Evolutionary conservation across 2,888 invertebrate genomes (phyloP).

Genomic region (Acronicta leporina): DNA sequence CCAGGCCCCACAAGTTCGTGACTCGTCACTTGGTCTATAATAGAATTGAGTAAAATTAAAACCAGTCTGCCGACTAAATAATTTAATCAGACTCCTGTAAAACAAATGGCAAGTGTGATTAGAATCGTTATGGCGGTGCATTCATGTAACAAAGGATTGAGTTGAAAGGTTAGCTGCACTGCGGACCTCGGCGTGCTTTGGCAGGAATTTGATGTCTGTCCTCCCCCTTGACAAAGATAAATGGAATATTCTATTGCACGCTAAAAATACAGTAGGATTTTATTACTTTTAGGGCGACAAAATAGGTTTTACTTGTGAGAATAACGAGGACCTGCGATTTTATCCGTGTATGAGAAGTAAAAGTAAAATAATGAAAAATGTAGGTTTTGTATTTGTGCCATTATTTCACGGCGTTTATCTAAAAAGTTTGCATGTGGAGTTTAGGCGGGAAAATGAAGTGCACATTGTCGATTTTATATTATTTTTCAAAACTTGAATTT

Average conservation of each 20-base stretch:
- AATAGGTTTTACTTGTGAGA: too few species aligned
- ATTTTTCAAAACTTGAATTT: too few species aligned
- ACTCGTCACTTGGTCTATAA: constrained; percentile 31
- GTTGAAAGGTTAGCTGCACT: background rate
- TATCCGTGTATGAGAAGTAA: too few species aligned
- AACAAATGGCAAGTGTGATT: constrained; percentile 33
- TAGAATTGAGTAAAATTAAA: constrained; percentile 33
- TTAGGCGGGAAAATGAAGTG: too few species aligned
- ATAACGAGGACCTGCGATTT: too few species aligned
- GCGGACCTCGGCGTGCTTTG: background rate
- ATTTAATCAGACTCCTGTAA: constrained; percentile 35
- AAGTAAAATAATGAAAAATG: too few species aligned
- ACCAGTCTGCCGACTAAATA: constrained; percentile 19
- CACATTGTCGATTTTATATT: too few species aligned
- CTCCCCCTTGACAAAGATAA: background rate
- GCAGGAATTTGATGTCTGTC: background rate
- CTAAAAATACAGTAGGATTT: background rate
- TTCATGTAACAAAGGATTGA: background rate
- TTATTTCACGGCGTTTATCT: too few species aligned
- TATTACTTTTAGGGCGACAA: background rate
- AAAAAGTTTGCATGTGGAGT: too few species aligned
- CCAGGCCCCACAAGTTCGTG: constrained; percentile 45
- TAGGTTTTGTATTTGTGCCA: too few species aligned
- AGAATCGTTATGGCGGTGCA: constrained; percentile 13
- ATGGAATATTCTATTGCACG: background rate